Base-by-base conservation (phyloP, 2,113 vertebrate species). In the Prolemur simus region DNA sequence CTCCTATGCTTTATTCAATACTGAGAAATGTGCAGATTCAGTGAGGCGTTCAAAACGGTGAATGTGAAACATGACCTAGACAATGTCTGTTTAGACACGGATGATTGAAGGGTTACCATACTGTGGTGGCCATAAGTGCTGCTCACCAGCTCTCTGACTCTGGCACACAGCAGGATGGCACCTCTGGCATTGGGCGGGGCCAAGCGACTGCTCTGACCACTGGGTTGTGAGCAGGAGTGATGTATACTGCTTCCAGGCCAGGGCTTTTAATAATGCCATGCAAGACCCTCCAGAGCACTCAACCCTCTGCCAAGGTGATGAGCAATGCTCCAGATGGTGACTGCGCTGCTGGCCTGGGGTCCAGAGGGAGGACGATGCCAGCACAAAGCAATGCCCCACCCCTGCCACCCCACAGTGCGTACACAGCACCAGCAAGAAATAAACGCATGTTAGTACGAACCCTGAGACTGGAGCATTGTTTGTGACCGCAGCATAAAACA, bases 21-120 rank as follows among this genome's bases (percentile, higher is more conserved):
- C n/a, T 58, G 77, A 34, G 7, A 49, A 96, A 63, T 21, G 73
- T 76, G 54, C 84, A 87, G 27, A 60, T 77, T 96, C 89, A 88
- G 0, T 0, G 0, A 89, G 20, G 0, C 39, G 52, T 45, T 81
- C 95, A 63, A 66, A 90, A 84, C 25, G 11, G 89, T 29, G 42
- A 84, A 34, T 0, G 0, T 81, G 89, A 95, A 83, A 64, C 89
- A 58, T 82, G 69, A 90, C 89, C 97, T 56, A 37, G 49, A 88
- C 6, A 8, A 69, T 88, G 64, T 6, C 6, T 52, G 15, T 47
- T 45, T 32, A 88, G 91, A 64, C 63, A 87, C 2, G 29, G 86
- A 94, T 74, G 3, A 8, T 4, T 37, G 54, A 96, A 81, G 6
- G 5, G 96, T 54, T 0, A 0, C 63, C 96, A 91, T 4, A 29